Evolutionary conservation across 1,140 invertebrate species (phyloP), one percentile per base, ranked within the genome.

Genomic region (Mercenaria mercenaria): DNA sequence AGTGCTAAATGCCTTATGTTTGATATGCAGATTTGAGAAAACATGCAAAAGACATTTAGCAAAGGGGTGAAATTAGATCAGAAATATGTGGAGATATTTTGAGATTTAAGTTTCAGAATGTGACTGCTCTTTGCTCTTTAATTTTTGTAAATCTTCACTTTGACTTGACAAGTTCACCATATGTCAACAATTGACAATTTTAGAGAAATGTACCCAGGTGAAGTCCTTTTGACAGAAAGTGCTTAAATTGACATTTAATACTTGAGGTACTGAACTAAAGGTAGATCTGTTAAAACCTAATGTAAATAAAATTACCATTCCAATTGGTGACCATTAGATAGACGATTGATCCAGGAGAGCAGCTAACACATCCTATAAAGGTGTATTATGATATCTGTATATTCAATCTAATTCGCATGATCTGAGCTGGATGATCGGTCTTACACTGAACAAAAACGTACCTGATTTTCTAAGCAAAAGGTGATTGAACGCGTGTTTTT

Each of bases 221-320:
- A 72, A 72, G 23, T 39, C 67, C 18, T 72, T 72, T 72, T 85
- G 64, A 74, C 83, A 85, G 83, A 50, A 47, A 26, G 61, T 76
- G 50, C 61, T 74, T 85, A 74, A 72, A 47, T 74, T 69, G 64
- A 74, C 50, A 85, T 85, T 74, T 85, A 85, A 85, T 69, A 74
- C 67, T 59, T 15, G 20, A 39, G 13, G 29, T 56, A 52, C 20
- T 85, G n/a, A n/a, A n/a, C n/a, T n/a, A n/a, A n/a, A n/a, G n/a
- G 82, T 52, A 72, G 34, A 37, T 74, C 41, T 52, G 43, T 50
- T 85, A 85, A 85, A 29, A 26, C 83, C 26, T 37, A 72, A 52
- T 74, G 83, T 72, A 85, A 85, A 85, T 47, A 85, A 85, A 74
- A 85, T 76, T 76, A 85, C 59, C 64, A 52, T 43, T 85, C 41